Base-by-base conservation (phyloP, 2,797 vertebrate genomes). In the Arnoldichthys spilopterus region DNA sequence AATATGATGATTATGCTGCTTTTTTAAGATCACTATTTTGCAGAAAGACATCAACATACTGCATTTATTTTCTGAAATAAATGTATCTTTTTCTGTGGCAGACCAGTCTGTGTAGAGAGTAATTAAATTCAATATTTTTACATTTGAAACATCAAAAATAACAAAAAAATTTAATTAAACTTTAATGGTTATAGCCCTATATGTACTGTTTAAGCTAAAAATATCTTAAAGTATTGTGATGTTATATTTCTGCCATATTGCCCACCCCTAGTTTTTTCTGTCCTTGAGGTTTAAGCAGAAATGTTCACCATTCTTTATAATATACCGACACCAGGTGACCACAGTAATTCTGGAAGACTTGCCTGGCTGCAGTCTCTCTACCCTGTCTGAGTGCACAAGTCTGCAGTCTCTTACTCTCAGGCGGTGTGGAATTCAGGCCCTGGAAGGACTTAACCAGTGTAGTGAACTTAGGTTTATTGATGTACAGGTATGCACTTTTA, bases 371-470 rank as follows among this genome's bases (percentile, higher is more conserved):
- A 93, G 89, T 82, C 90, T 98, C 20, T 95, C 94, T 49, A 94
- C 95, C 0, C 87, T 98, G 40, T 89, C 92, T 0, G 89, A 93
- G 72, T 99, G 97, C 83, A 1, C 59, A 47, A 91, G 78, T 20
- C 94, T 99, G 37, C 93, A 88, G 82, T 90, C 92, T 81, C 89
- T 99, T 61, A 95, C 92, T 24, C 90, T 98, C 64, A 92, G 77
- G 75, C 92, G 91, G 76, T 99, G 97, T 82, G 92, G 94, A 67
- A 92, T 99, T 83, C 90, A 62, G 80, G 90, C 93, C 0, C 84
- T 99, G 84, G 93, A 97, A 6, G 89, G 94, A 80, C 67, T 99
- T 81, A 92, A 69, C 78, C 86, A 83, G 40, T 93, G 96, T 83
- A 86, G 85, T 86, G 83, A 92, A 24, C 90, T 99, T 3, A 89